Percentiles rank a stretch among this genome's conserved stretches.
These are phyloP conservation scores for Stercorarius parasiticus DNA, from an alignment of 2,113 vertebrate species.

Conservation along the genomic window DNA sequence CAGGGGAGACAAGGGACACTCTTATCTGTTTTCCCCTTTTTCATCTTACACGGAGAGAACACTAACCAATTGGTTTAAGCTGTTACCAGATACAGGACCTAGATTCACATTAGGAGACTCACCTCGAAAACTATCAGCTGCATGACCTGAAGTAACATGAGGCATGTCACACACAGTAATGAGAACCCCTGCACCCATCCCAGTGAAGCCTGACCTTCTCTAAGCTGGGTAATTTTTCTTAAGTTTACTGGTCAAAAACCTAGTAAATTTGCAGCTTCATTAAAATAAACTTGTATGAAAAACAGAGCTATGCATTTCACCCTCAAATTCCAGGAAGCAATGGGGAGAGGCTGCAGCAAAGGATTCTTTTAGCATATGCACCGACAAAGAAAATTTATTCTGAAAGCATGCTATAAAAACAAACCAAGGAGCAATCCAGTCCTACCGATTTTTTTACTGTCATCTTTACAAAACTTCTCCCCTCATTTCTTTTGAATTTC, in stretches of 20 bases:
- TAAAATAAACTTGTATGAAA: not conserved
- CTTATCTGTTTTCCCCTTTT: not conserved
- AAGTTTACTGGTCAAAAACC: not conserved
- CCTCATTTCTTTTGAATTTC: rapidly evolving
- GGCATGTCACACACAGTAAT: not conserved
- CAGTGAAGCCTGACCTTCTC: not conserved
- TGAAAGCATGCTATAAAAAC: not conserved
- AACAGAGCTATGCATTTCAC: not conserved
- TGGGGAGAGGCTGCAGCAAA: not conserved
- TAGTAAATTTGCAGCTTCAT: not conserved
- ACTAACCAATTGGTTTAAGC: not conserved
- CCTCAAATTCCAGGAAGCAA: not conserved
- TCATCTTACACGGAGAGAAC: not conserved
- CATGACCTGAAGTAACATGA: not conserved
- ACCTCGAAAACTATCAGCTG: not conserved
- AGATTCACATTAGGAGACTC: not conserved
- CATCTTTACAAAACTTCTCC: not conserved
- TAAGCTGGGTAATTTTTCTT: not conserved
- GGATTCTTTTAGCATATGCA: not conserved
- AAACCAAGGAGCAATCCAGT: not conserved
- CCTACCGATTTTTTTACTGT: not conserved
- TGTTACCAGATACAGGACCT: not conserved
- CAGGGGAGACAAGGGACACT: not conserved
- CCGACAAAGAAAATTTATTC: not conserved
- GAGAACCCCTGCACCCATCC: not conserved